These are phyloP conservation scores for Patella vulgata DNA, from an alignment of 1,140 invertebrate species.

Conservation along the genomic window DNA sequence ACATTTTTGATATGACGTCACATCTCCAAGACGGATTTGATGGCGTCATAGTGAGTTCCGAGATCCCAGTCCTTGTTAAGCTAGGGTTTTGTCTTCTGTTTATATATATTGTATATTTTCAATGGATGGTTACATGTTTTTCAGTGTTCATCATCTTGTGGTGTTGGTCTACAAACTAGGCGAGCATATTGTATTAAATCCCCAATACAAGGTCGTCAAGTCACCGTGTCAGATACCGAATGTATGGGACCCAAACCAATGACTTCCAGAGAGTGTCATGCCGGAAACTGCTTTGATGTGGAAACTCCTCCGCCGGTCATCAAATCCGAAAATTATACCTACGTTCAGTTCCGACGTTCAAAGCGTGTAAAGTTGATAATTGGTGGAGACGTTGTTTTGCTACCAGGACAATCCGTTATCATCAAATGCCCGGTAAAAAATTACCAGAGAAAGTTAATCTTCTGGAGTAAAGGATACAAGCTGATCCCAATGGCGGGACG, in stretches of 20 bases:
- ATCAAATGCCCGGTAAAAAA: slow-evolving; percentile 43
- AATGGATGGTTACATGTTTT: no score
- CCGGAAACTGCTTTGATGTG: slow-evolving; percentile 24
- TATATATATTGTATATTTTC: no score
- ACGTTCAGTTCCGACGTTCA: slow-evolving; percentile 37
- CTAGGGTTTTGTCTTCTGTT: no score
- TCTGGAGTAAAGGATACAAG: slow-evolving; percentile 41
- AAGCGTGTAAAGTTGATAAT: slow-evolving; percentile 35
- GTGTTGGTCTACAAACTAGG: slow-evolving; percentile 72
- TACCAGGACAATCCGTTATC: slow-evolving; percentile 37
- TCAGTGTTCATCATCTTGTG: slow-evolving; percentile 77
- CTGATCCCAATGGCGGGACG: slow-evolving; percentile 36
- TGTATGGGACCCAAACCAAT: slow-evolving; percentile 33
- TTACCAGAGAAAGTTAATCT: slow-evolving; percentile 39
- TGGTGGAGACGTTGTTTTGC: slow-evolving; percentile 31
- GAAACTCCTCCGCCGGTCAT: slow-evolving; percentile 35
- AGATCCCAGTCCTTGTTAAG: no score
- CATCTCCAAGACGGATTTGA: no score
- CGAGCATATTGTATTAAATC: slow-evolving; percentile 84
- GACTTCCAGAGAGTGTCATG: slow-evolving; percentile 28
- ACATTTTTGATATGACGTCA: no score
- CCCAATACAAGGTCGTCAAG: slow-evolving; percentile 20
- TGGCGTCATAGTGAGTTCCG: no score
- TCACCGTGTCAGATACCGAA: slow-evolving; percentile 34
- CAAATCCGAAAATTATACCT: slow-evolving; percentile 44